A percentile compares a stretch with the other conserved stretches of the same genome.
These are phyloP conservation scores for Protobothrops flavoviridis DNA, from an alignment of 2,113 vertebrate species.

Conservation along the genomic window DNA sequence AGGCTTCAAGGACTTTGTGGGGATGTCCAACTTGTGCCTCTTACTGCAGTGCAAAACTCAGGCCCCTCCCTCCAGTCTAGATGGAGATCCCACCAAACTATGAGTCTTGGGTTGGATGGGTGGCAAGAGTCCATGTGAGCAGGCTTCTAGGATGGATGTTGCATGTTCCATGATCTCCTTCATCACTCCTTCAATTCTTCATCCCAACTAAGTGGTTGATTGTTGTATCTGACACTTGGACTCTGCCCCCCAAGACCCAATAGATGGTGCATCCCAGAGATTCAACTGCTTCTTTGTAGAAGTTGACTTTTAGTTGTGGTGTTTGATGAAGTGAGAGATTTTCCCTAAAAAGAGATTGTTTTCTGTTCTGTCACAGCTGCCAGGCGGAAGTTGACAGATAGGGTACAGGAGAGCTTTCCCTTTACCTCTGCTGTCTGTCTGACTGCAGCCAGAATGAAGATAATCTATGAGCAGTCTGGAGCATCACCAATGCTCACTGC, in stretches of 20 bases:
- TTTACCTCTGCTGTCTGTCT: slow-evolving; percentile 45
- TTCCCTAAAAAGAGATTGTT: slow-evolving; percentile 31
- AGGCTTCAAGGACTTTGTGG: not conserved
- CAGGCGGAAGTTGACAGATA: slow-evolving; percentile 49
- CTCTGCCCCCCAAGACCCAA: not conserved
- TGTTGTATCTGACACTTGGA: not conserved
- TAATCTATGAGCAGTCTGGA: slow-evolving; percentile 55
- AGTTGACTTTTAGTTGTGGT: slow-evolving; percentile 28
- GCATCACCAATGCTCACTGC: slow-evolving; percentile 33
- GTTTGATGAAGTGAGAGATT: slow-evolving; percentile 58
- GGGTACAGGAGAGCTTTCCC: slow-evolving; percentile 8
- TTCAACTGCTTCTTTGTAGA: slow-evolving; percentile 20
- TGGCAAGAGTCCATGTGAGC: not conserved
- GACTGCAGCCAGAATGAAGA: slow-evolving; percentile 52
- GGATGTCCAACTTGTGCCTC: too few species aligned
- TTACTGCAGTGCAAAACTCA: not conserved
- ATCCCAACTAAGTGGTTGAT: not conserved
- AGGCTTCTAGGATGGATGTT: not conserved
- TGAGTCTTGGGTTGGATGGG: not conserved
- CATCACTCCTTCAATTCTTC: not conserved
- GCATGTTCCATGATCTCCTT: not conserved
- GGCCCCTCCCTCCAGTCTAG: not conserved
- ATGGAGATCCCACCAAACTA: not conserved
- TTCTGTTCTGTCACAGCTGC: slow-evolving; percentile 25
- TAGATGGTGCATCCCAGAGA: slow-evolving; percentile 31